Percentiles rank a stretch among this genome's conserved stretches.
These are phyloP conservation scores for Branchellion lobata DNA, from an alignment of 2,888 invertebrate species.

Conservation along the genomic window DNA sequence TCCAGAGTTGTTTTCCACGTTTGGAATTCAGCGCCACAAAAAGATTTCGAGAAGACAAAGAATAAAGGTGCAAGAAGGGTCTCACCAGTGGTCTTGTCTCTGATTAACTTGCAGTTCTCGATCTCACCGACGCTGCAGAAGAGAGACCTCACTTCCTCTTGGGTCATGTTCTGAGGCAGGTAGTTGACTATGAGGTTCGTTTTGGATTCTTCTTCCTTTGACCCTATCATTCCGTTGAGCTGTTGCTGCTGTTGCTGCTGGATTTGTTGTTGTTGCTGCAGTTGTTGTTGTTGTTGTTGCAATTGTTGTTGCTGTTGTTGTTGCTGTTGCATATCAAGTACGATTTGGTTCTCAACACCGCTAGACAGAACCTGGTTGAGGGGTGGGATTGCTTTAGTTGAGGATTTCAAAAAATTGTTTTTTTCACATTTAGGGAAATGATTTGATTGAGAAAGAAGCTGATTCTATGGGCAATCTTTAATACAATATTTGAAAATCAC, in stretches of 20 bases:
- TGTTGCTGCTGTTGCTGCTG: slow-evolving; percentile 44
- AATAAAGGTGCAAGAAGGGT: too few species aligned
- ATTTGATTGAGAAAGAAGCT: too few species aligned
- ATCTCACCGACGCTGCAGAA: slow-evolving; percentile 98
- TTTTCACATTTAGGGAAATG: too few species aligned
- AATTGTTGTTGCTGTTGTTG: slow-evolving; percentile 40
- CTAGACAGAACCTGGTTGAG: slow-evolving; percentile 30
- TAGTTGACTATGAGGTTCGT: slow-evolving; percentile 60
- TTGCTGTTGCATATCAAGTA: slow-evolving; percentile 44
- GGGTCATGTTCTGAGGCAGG: slow-evolving; percentile 83
- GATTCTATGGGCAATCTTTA: too few species aligned
- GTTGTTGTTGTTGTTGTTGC: slow-evolving; percentile 42
- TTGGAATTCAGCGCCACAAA: too few species aligned
- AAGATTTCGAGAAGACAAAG: too few species aligned
- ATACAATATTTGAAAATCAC: too few species aligned
- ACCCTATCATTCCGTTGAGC: slow-evolving; percentile 27
- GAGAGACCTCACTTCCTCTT: slow-evolving; percentile 94
- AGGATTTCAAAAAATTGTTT: too few species aligned
- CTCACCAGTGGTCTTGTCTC: slow-evolving; percentile 90
- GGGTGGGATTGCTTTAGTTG: neutral
- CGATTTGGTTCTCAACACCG: slow-evolving; percentile 38
- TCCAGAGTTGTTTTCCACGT: too few species aligned
- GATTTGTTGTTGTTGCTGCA: slow-evolving; percentile 29
- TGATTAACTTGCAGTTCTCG: slow-evolving; percentile 95
- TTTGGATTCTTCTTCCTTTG: slow-evolving; percentile 39